Conservation (phyloP, 2,888 invertebrate genomes). For the Lasioglossum pauxillum region DNA sequence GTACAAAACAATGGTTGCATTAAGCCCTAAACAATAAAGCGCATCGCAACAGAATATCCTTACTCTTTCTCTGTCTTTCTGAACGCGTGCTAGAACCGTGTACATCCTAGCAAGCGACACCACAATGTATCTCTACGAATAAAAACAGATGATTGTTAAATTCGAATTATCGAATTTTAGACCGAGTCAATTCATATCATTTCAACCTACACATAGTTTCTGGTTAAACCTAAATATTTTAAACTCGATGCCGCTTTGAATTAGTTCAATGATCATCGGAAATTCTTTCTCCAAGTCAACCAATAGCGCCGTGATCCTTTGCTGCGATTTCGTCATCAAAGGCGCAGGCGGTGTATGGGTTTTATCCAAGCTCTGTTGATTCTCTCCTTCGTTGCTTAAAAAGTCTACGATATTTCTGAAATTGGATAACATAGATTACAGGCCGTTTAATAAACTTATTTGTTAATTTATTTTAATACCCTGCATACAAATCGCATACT, state of each 20-base stretch:
- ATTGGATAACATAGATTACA: slow-evolving; percentile 22
- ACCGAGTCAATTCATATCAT: slow-evolving; percentile 25
- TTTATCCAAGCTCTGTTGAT: slow-evolving; percentile 78
- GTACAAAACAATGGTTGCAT: slow-evolving; percentile 82
- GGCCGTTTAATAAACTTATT: neutral
- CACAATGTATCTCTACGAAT: slow-evolving; percentile 64
- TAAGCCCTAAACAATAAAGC: slow-evolving; percentile 83
- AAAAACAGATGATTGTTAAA: slow-evolving; percentile 14
- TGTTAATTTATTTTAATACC: neutral
- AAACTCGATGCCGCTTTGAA: slow-evolving; percentile 75
- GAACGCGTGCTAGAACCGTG: slow-evolving; percentile 75
- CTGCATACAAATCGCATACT: neutral
- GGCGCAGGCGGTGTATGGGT: slow-evolving; percentile 84
- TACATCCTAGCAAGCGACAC: slow-evolving; percentile 75
- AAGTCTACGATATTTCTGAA: slow-evolving; percentile 75
- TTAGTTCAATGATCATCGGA: slow-evolving; percentile 69
- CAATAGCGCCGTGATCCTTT: slow-evolving; percentile 83
- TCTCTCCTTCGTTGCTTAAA: slow-evolving; percentile 60
- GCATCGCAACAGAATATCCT: slow-evolving; percentile 84
- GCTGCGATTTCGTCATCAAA: slow-evolving; percentile 83
- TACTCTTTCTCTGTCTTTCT: slow-evolving; percentile 83
- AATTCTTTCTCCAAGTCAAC: slow-evolving; percentile 77
- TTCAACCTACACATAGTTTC: slow-evolving; percentile 62
- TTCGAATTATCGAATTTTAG: neutral
- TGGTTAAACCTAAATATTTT: slow-evolving; percentile 72